phyloP scores from a whole-genome alignment of 2,113 vertebrate genomes.

The Caranx melampygus region DNA sequence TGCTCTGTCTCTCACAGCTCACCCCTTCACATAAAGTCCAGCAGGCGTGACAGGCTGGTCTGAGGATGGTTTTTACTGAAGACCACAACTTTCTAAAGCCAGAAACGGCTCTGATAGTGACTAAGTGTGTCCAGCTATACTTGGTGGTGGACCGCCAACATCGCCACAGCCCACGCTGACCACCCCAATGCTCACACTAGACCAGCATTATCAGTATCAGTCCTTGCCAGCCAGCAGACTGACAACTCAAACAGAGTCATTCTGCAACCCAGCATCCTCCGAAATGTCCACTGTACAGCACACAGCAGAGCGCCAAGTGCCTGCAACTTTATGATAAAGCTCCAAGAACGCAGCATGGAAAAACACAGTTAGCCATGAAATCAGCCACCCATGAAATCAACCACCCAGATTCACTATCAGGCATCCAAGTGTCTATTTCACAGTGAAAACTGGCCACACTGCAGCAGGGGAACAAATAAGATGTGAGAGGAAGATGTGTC shows the following conservation, averaged over 20 bases:
- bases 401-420: slow-evolving; percentile 61
- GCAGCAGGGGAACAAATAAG: slow-evolving; percentile 38
- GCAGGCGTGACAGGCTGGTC: slow-evolving; percentile 66
- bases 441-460: slow-evolving; percentile 24
- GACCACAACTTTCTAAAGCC: slow-evolving; percentile 27
- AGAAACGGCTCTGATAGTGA: slow-evolving; percentile 56
- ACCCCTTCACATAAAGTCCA: slow-evolving; percentile 62
- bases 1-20: slow-evolving; percentile 58
- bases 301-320: slow-evolving; percentile 52
- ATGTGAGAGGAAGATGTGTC: slow-evolving; percentile 36
- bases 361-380: slow-evolving; percentile 63
- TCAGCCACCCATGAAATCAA: slow-evolving; percentile 69
- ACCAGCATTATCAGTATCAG: slow-evolving; percentile 43
- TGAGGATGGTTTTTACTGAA: slow-evolving; percentile 48
- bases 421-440: slow-evolving; percentile 47
- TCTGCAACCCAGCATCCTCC: slow-evolving; percentile 67
- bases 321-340: slow-evolving; percentile 43
- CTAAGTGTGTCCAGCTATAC: slow-evolving; percentile 56
- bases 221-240: slow-evolving; percentile 58
- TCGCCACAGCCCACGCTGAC: slow-evolving; percentile 35
- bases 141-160: slow-evolving; percentile 52
- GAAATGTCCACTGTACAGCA: slow-evolving; percentile 51
- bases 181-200: slow-evolving; percentile 43
- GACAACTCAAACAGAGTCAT: slow-evolving; percentile 74
- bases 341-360: slow-evolving; percentile 49